Evolutionary conservation across 1,140 invertebrate genomes (phyloP).

Genomic region (Drosophila grimshawi): DNA sequence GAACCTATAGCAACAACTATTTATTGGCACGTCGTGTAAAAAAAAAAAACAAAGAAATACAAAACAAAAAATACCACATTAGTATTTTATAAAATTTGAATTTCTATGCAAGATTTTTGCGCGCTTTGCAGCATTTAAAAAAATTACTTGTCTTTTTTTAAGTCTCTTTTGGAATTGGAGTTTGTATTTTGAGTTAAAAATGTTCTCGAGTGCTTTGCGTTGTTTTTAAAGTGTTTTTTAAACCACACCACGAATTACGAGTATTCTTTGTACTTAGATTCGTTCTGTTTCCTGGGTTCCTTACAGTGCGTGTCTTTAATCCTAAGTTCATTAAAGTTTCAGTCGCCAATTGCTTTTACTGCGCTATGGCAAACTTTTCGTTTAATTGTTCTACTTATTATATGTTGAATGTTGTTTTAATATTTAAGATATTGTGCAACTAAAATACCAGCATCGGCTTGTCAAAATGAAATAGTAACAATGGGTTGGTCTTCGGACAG

Average conservation of each 20-base stretch:
- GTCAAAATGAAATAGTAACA: not conserved
- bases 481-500: not conserved
- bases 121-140: conserved; percentile 37
- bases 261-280: conserved; percentile 26
- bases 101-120: conserved; percentile 55
- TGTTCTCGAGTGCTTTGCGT: conserved; percentile 31
- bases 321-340: conserved; percentile 14
- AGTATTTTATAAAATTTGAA: conserved; percentile 31
- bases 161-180: conserved; percentile 37
- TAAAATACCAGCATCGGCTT: not conserved
- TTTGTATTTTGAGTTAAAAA: conserved; percentile 46
- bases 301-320: conserved; percentile 21
- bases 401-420: conserved; percentile 13
- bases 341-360: conserved; percentile 17
- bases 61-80: conserved; percentile 25
- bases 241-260: conserved; percentile 68
- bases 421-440: not conserved
- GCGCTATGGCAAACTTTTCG: conserved; percentile 29
- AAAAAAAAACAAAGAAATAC: conserved; percentile 27
- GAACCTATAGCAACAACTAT: conserved; percentile 40
- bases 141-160: conserved; percentile 14
- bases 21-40: conserved; percentile 74
- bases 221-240: conserved; percentile 39
- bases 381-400: conserved; percentile 4
- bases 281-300: not conserved